A percentile compares a stretch with the other conserved stretches of the same genome.
phyloP scores from a whole-genome alignment of 2,888 invertebrate species.

The Pardosa pseudoannulata region DNA sequence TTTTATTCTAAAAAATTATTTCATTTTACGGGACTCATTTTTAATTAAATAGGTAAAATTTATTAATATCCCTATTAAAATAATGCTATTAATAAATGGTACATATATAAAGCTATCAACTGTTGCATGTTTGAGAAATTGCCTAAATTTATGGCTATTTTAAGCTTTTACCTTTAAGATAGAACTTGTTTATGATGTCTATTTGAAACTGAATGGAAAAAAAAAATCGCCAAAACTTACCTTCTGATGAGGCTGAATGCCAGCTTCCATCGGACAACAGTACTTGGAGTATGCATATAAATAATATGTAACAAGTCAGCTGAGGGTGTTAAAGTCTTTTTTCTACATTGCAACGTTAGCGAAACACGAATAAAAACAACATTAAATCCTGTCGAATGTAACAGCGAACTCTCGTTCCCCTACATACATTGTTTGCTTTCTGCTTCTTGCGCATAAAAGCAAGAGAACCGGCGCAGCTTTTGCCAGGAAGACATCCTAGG shows the following conservation, averaged over 20 bases:
- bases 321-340: background rate
- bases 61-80: too few species aligned
- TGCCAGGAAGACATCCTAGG: background rate
- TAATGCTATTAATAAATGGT: too few species aligned
- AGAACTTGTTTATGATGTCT: too few species aligned
- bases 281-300: background rate
- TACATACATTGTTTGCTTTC: constrained; percentile 3
- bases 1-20: too few species aligned
- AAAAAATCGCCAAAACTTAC: too few species aligned
- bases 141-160: too few species aligned
- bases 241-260: background rate
- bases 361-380: background rate
- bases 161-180: too few species aligned
- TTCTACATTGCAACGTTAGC: background rate
- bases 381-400: background rate
- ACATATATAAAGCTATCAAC: too few species aligned
- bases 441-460: background rate
- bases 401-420: background rate
- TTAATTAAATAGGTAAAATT: too few species aligned
- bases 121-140: too few species aligned
- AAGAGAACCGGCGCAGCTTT: background rate
- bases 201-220: too few species aligned
- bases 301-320: background rate
- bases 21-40: too few species aligned
- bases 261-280: background rate